A percentile compares a stretch with the other conserved stretches of the same genome.
phyloP scores from a whole-genome alignment of 2,888 invertebrate species.

The Lochmaea crataegi region DNA sequence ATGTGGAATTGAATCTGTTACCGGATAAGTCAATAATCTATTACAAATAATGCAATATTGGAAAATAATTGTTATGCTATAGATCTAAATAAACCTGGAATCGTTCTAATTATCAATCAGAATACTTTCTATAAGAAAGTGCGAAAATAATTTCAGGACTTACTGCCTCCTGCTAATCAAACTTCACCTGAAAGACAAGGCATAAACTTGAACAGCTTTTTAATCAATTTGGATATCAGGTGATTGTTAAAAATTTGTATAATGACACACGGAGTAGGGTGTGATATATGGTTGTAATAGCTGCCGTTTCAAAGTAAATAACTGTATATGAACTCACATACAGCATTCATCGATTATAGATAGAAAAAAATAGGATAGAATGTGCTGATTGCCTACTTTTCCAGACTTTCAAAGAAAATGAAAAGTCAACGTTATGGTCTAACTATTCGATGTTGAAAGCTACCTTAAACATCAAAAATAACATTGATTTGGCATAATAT shows the following conservation, averaged over 20 bases:
- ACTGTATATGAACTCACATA: too few species aligned
- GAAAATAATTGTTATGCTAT: slow-evolving; percentile 51
- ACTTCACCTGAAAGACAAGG: slow-evolving; percentile 61
- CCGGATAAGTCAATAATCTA: too few species aligned
- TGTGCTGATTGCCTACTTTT: too few species aligned
- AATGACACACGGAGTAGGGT: slow-evolving; percentile 65
- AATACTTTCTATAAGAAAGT: slow-evolving; percentile 57
- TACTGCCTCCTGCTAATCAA: slow-evolving; percentile 44
- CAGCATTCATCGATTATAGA: too few species aligned
- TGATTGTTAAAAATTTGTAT: slow-evolving; percentile 58
- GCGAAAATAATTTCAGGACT: slow-evolving; percentile 51
- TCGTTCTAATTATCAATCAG: slow-evolving; percentile 65
- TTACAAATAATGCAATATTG: not conserved
- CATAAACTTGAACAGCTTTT: slow-evolving; percentile 63
- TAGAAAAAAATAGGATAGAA: too few species aligned
- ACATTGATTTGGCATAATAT: too few species aligned
- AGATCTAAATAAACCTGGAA: slow-evolving; percentile 57
- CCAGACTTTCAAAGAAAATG: too few species aligned
- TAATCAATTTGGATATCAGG: slow-evolving; percentile 59
- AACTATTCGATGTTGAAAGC: too few species aligned
- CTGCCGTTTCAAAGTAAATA: slow-evolving; percentile 65
- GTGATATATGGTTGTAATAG: slow-evolving; percentile 68
- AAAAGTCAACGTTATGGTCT: too few species aligned
- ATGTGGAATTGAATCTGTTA: too few species aligned
- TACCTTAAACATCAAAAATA: too few species aligned